A percentile compares a stretch with the other conserved stretches of the same genome.
These are phyloP conservation scores for Mustelus asterias DNA, from an alignment of 2,113 vertebrate species.

Conservation along the genomic window DNA sequence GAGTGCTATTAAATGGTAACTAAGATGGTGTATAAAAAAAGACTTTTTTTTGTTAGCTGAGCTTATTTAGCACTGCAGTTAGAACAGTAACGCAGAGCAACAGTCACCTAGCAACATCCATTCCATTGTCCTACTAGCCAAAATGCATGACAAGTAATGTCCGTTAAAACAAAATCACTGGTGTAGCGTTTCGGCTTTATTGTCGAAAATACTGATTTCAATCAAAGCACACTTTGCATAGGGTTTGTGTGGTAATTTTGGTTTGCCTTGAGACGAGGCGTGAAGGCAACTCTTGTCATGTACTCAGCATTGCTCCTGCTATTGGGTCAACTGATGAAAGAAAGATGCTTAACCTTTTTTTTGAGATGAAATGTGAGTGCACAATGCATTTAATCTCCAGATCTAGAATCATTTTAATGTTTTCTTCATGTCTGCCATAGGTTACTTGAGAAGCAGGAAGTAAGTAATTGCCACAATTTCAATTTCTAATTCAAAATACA, in stretches of 20 bases:
- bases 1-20: conserved; percentile 39
- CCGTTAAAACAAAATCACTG: conserved; percentile 40
- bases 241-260: too few species aligned
- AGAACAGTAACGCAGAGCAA: conserved; percentile 64
- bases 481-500: not conserved
- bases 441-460: not conserved
- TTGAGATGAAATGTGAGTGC: not conserved
- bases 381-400: not conserved
- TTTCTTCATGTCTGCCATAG: not conserved
- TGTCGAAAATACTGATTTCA: conserved; percentile 25
- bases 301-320: not conserved
- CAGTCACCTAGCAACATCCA: conserved; percentile 73
- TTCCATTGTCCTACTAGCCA: conserved; percentile 46
- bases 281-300: not conserved
- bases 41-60: conserved; percentile 42
- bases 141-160: conserved; percentile 43
- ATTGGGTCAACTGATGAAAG: not conserved
- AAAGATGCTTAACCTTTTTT: not conserved
- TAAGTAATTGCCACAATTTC: not conserved
- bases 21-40: conserved; percentile 39
- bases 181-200: conserved; percentile 42
- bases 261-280: not conserved
- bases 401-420: not conserved
- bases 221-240: not conserved
- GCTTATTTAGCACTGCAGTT: conserved; percentile 49